Evolutionary conservation across 2,113 vertebrate species (phyloP).

Genomic region (Sinocyclocheilus anophthalmus): DNA sequence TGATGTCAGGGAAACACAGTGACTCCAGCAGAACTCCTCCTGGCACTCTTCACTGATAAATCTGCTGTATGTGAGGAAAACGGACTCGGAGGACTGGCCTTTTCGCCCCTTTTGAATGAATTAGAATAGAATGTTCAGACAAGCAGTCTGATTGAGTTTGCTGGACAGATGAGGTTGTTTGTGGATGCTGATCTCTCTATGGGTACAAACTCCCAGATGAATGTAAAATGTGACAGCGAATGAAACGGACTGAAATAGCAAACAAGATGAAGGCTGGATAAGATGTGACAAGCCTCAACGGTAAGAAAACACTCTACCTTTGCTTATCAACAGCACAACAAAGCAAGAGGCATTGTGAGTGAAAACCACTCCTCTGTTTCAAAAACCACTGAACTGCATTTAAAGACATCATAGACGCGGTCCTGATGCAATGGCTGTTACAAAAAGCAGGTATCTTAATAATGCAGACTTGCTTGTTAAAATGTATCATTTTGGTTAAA

Average conservation of each 20-base stretch:
- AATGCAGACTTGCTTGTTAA: not conserved
- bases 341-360: not conserved
- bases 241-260: slow-evolving; percentile 45
- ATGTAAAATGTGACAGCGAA: slow-evolving; percentile 49
- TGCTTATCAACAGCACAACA: slow-evolving; percentile 4
- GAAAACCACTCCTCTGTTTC: not conserved
- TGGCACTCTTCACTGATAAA: slow-evolving; percentile 50
- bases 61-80: slow-evolving; percentile 29
- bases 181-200: slow-evolving; percentile 34
- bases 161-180: slow-evolving; percentile 39
- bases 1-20: slow-evolving; percentile 40
- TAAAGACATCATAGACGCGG: not conserved
- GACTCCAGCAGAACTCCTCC: slow-evolving; percentile 30
- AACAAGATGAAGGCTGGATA: slow-evolving; percentile 40
- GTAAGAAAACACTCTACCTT: slow-evolving; percentile 38
- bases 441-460: not conserved
- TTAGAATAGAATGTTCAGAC: slow-evolving; percentile 46
- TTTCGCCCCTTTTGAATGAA: slow-evolving; percentile 48
- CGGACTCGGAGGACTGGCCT: not conserved
- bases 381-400: not conserved
- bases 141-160: slow-evolving; percentile 38
- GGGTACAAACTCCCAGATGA: slow-evolving; percentile 33
- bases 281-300: slow-evolving; percentile 44
- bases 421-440: not conserved
- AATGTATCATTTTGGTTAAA: not conserved